phyloP scores from a whole-genome alignment of 2,888 invertebrate species.

The Philonicus albiceps region DNA sequence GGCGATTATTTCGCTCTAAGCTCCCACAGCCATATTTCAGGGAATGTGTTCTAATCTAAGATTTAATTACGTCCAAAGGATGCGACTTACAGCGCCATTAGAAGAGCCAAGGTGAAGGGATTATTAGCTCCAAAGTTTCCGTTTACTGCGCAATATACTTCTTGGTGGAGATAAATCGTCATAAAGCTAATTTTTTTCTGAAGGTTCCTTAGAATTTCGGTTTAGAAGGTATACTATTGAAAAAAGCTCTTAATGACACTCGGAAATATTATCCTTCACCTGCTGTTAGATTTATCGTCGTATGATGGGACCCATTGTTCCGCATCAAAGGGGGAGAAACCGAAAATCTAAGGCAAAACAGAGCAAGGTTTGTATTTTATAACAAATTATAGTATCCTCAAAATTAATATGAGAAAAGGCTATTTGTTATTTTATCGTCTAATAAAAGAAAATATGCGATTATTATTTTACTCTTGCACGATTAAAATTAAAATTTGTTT shows the following conservation, averaged over 20 bases:
- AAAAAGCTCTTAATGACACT: not conserved
- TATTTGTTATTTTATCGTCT: not conserved
- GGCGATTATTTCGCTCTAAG: not conserved
- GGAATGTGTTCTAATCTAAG: not conserved
- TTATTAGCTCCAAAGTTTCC: not conserved
- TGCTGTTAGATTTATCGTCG: not conserved
- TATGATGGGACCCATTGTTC: not conserved
- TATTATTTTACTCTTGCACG: not conserved
- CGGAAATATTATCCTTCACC: not conserved
- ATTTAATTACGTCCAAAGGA: slow-evolving; percentile 12
- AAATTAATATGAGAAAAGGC: not conserved
- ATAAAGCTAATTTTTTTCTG: not conserved
- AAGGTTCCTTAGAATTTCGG: not conserved
- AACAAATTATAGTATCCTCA: not conserved
- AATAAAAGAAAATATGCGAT: not conserved
- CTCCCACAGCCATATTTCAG: not conserved
- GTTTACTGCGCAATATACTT: not conserved
- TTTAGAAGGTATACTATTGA: not conserved
- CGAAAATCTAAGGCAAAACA: not conserved
- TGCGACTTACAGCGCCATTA: not conserved
- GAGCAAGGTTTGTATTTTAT: too few species aligned
- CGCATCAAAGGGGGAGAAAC: not conserved
- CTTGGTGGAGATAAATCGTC: not conserved
- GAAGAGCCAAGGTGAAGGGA: not conserved
- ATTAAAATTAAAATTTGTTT: not conserved